Evolutionary conservation across 2,888 invertebrate genomes (phyloP).

Genomic region (Cactoblastis cactorum): DNA sequence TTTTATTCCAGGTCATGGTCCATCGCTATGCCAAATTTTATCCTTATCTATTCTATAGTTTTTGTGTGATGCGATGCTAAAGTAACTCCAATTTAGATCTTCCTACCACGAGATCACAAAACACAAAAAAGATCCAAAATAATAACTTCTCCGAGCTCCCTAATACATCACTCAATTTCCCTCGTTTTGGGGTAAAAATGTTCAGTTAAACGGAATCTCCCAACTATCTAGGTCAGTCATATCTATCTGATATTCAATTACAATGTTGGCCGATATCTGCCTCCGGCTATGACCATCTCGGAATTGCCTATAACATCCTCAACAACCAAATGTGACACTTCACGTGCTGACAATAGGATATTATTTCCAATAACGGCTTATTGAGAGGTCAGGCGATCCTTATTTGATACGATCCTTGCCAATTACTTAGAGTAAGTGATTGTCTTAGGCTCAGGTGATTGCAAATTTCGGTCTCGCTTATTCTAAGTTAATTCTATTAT

Average conservation of each 20-base stretch:
- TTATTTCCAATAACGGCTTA: slow-evolving; percentile 23
- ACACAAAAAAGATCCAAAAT: neutral
- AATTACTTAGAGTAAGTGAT: slow-evolving; percentile 74
- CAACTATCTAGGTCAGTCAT: slow-evolving; percentile 44
- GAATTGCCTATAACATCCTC: slow-evolving; percentile 49
- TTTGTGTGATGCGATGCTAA: too few species aligned
- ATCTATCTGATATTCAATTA: slow-evolving; percentile 66
- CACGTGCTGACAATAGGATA: slow-evolving; percentile 21
- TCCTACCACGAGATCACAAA: too few species aligned
- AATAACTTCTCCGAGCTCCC: neutral
- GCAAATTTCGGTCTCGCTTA: slow-evolving; percentile 36
- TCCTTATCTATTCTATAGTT: too few species aligned
- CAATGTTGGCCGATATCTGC: slow-evolving; percentile 57
- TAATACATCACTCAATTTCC: neutral
- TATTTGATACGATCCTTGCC: slow-evolving; percentile 65
- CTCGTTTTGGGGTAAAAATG: slow-evolving; percentile 1
- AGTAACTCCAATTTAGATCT: too few species aligned
- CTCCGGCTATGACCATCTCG: slow-evolving; percentile 52
- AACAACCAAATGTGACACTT: slow-evolving; percentile 28
- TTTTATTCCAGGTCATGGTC: too few species aligned
- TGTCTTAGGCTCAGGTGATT: slow-evolving; percentile 50
- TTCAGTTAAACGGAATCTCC: slow-evolving; percentile 19
- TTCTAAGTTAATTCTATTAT: neutral
- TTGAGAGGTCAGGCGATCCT: slow-evolving; percentile 53
- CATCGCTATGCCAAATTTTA: too few species aligned